These are phyloP conservation scores for Vanessa tameamea DNA, from an alignment of 1,140 invertebrate species.

Conservation along the genomic window DNA sequence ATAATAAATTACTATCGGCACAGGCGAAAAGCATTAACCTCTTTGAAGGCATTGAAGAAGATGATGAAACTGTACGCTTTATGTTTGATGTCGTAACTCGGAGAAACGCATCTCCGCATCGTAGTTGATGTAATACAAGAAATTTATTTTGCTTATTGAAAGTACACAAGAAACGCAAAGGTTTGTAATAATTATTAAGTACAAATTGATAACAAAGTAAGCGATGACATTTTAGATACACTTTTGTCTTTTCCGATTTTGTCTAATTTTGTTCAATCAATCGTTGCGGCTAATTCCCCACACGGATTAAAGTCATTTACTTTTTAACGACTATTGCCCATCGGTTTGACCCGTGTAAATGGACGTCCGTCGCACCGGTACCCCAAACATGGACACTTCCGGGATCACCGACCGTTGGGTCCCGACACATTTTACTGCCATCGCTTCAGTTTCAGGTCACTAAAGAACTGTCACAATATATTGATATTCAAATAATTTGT, in stretches of 20 bases:
- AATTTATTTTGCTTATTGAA: background rate
- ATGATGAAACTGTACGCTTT: slow-evolving; percentile 9
- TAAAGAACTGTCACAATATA: slow-evolving; percentile 11
- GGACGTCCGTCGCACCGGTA: slow-evolving; percentile 23
- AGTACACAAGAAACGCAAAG: background rate
- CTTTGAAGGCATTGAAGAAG: background rate
- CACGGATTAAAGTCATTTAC: slow-evolving; percentile 3
- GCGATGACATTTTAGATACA: too few relatives aligned
- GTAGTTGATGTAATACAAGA: background rate
- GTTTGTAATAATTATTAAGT: background rate
- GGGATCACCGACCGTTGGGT: slow-evolving; percentile 36
- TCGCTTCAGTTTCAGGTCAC: slow-evolving; percentile 5
- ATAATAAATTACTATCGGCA: background rate
- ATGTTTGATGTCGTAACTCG: background rate
- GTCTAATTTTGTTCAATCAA: too few relatives aligned
- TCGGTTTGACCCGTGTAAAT: slow-evolving; percentile 22
- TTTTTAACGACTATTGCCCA: background rate
- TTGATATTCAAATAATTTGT: background rate
- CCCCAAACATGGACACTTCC: slow-evolving; percentile 38
- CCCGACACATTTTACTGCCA: slow-evolving; percentile 10
- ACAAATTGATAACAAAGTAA: background rate
- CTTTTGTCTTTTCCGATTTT: too few relatives aligned
- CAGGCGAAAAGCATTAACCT: slow-evolving; percentile 12
- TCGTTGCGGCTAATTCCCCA: background rate
- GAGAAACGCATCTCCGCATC: slow-evolving; percentile 3